A percentile compares a stretch with the other conserved stretches of the same genome.
These are phyloP conservation scores for Tinea semifulvella DNA, from an alignment of 2,888 invertebrate genomes.

Conservation along the genomic window DNA sequence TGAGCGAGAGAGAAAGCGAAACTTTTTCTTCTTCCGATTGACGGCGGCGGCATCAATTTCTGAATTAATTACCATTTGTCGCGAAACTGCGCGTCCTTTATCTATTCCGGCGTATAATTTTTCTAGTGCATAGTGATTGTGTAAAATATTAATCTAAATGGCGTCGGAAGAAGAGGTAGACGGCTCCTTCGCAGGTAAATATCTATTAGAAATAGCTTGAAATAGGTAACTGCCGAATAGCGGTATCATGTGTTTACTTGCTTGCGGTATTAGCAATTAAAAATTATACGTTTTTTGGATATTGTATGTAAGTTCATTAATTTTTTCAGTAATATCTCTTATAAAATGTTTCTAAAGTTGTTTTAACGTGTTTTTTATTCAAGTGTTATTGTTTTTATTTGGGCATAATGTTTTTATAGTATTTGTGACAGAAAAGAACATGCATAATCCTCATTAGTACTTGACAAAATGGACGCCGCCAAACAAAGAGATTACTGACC, in stretches of 20 bases:
- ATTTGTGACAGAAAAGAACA: constrained; percentile 69
- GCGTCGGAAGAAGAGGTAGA: constrained; percentile 90
- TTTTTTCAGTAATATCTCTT: not conserved
- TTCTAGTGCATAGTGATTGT: constrained; percentile 36
- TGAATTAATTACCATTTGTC: constrained; percentile 68
- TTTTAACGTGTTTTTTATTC: not conserved
- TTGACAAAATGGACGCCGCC: constrained; percentile 82
- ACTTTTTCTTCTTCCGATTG: constrained; percentile 30
- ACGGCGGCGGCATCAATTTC: constrained; percentile 68
- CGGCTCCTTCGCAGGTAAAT: constrained; percentile 87
- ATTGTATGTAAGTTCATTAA: not conserved
- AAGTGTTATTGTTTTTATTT: constrained; percentile 46
- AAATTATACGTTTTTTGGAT: constrained; percentile 29
- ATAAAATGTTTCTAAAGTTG: not conserved
- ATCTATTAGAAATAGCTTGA: constrained; percentile 59
- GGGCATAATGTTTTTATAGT: constrained; percentile 64
- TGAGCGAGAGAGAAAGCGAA: constrained; percentile 42
- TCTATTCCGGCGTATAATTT: constrained; percentile 52
- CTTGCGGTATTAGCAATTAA: constrained; percentile 66
- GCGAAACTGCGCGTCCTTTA: constrained; percentile 67
- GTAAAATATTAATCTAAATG: constrained; percentile 67
- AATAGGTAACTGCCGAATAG: constrained; percentile 67
- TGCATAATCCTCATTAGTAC: constrained; percentile 75
- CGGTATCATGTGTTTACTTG: constrained; percentile 70
- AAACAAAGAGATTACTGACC: constrained; percentile 78